Percentiles rank a stretch among this genome's conserved stretches.
phyloP scores from a whole-genome alignment of 2,113 vertebrate genomes.

The Ciconia maguari region DNA sequence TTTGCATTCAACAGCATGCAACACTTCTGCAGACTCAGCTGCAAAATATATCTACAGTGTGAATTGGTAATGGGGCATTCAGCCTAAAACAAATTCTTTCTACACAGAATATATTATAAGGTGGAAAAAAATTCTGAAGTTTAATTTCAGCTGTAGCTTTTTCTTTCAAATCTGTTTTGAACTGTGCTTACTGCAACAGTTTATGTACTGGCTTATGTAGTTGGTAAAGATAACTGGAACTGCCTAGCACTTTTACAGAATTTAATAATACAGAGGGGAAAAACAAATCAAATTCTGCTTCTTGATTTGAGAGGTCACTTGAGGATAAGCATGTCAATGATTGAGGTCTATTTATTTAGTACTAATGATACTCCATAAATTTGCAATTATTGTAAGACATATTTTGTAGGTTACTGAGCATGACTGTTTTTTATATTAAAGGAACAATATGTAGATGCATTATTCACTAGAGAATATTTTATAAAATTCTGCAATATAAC shows the following conservation, averaged over 20 bases:
- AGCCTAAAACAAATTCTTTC: conserved; percentile 28
- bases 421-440: not conserved
- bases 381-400: not conserved
- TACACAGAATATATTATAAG: conserved; percentile 9
- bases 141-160: not conserved
- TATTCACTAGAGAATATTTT: not conserved
- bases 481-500: not conserved
- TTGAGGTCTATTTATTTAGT: conserved; percentile 13
- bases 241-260: not conserved
- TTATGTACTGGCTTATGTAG: not conserved
- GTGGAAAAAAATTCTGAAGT: not conserved
- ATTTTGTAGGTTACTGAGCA: conserved; percentile 18
- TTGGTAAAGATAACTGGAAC: not conserved
- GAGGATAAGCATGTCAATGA: not conserved
- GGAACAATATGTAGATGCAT: not conserved
- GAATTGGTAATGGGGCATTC: conserved; percentile 37
- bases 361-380: not conserved
- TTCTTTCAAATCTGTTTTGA: not conserved
- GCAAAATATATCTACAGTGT: conserved; percentile 1
- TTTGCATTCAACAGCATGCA: conserved; percentile 26
- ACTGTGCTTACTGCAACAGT: not conserved
- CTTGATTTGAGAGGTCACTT: conserved; percentile 10
- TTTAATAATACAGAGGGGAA: not conserved
- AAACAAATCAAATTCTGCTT: not conserved
- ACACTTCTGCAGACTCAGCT: not conserved